A percentile compares a stretch with the other conserved stretches of the same genome.
Evolutionary conservation across 1,140 invertebrate genomes (phyloP).

Genomic region (Venustaconcha ellipsiformis): DNA sequence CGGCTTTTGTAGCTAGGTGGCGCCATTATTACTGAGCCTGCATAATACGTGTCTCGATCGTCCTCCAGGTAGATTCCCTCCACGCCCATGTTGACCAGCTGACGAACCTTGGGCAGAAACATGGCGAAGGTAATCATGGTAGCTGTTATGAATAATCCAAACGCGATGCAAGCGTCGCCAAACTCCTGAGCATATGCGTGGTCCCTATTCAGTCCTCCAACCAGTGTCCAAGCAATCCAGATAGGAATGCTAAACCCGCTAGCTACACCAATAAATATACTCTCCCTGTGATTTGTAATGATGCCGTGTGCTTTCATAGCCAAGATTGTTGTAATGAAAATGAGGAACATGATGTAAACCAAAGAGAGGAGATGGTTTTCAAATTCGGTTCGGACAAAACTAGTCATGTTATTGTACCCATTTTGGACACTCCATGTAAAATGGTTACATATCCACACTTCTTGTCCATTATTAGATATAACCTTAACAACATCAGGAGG

Average conservation of each 20-base stretch:
- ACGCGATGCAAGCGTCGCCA: slow-evolving; percentile 86
- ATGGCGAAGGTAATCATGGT: slow-evolving; percentile 89
- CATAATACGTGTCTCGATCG: slow-evolving; percentile 77
- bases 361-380: slow-evolving; percentile 80
- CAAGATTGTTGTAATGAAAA: slow-evolving; percentile 85
- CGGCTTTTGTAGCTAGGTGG: slow-evolving; percentile 60
- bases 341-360: slow-evolving; percentile 84
- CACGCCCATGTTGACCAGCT: slow-evolving; percentile 87
- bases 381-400: slow-evolving; percentile 60
- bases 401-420: slow-evolving; percentile 55
- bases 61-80: slow-evolving; percentile 79
- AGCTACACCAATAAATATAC: slow-evolving; percentile 88
- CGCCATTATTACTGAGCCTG: slow-evolving; percentile 56
- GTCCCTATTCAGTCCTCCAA: slow-evolving; percentile 76
- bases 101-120: slow-evolving; percentile 91
- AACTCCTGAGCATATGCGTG: slow-evolving; percentile 71
- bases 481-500: slow-evolving; percentile 58
- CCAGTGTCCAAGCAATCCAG: slow-evolving; percentile 86
- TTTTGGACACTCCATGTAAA: slow-evolving; percentile 57
- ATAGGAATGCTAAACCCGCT: slow-evolving; percentile 82
- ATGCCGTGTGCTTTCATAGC: slow-evolving; percentile 82
- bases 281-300: slow-evolving; percentile 92
- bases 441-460: slow-evolving; percentile 60
- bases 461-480: slow-evolving; percentile 42
- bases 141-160: slow-evolving; percentile 85